Evolutionary conservation across 2,113 vertebrate species (phyloP).

Genomic region (Okapia johnstoni): DNA sequence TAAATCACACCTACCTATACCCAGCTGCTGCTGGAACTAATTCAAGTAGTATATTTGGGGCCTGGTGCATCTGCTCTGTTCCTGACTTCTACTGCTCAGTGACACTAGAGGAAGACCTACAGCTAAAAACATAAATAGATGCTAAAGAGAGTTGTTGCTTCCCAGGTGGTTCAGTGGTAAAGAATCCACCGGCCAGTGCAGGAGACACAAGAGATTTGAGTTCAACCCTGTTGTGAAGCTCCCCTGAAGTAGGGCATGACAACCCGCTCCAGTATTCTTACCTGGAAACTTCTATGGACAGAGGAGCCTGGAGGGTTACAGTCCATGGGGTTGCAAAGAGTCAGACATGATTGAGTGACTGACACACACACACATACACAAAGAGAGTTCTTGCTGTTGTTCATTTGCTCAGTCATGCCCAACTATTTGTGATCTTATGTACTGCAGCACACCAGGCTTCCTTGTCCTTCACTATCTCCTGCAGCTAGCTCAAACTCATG

Average conservation of each 20-base stretch:
- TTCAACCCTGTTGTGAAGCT: background rate
- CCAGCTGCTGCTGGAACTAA: background rate
- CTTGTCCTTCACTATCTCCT: background rate
- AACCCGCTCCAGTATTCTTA: background rate
- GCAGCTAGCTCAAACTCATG: background rate
- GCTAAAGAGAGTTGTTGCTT: background rate
- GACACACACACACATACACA: background rate
- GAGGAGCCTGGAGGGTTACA: background rate
- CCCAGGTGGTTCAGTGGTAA: background rate
- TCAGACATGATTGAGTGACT: background rate
- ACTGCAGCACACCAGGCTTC: background rate
- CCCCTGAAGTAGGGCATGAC: background rate
- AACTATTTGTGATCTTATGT: background rate
- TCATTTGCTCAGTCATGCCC: background rate
- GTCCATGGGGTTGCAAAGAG: background rate
- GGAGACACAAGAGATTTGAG: accelerated
- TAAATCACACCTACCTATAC: background rate
- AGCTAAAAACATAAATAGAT: background rate
- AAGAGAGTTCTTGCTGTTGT: background rate
- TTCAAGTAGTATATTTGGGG: background rate
- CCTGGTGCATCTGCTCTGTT: background rate
- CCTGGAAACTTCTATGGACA: background rate
- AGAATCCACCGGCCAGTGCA: background rate
- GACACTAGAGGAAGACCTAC: background rate
- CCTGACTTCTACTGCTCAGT: background rate